A percentile compares a stretch with the other conserved stretches of the same genome.
Conservation (phyloP, 2,888 invertebrate species). For the Girardia tigrina region DNA sequence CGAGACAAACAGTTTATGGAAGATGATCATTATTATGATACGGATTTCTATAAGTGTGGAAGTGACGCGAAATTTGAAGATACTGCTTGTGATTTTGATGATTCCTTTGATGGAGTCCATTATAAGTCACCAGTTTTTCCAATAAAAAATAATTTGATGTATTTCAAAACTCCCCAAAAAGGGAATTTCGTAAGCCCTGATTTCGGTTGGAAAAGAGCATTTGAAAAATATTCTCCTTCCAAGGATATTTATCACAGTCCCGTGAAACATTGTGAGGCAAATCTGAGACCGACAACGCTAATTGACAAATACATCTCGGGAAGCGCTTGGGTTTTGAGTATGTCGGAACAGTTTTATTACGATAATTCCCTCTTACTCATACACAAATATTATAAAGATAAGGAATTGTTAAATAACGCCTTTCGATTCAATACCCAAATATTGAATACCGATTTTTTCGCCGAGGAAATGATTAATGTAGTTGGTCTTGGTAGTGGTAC, state of each 20-base stretch:
- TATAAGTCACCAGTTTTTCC: no score
- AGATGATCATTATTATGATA: no score
- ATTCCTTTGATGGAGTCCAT: no score
- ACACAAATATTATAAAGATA: background rate
- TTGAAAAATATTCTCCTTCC: background rate
- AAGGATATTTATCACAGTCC: background rate
- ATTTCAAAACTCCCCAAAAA: no score
- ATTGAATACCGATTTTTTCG: background rate
- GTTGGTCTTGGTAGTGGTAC: background rate
- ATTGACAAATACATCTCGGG: background rate
- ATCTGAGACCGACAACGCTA: background rate
- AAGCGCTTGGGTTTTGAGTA: background rate
- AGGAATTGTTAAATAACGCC: background rate
- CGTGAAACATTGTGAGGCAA: background rate
- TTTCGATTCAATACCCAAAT: background rate
- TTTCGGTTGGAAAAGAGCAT: background rate
- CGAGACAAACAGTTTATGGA: no score
- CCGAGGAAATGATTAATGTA: background rate
- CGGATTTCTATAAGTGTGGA: no score
- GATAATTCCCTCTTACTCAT: background rate
- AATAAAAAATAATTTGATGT: no score
- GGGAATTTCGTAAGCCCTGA: background rate
- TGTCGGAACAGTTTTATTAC: conserved; percentile 15
- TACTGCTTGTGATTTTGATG: no score
- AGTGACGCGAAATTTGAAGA: no score